Evolutionary conservation across 2,797 vertebrate species (phyloP).

Genomic region (Zonotrichia albicollis): DNA sequence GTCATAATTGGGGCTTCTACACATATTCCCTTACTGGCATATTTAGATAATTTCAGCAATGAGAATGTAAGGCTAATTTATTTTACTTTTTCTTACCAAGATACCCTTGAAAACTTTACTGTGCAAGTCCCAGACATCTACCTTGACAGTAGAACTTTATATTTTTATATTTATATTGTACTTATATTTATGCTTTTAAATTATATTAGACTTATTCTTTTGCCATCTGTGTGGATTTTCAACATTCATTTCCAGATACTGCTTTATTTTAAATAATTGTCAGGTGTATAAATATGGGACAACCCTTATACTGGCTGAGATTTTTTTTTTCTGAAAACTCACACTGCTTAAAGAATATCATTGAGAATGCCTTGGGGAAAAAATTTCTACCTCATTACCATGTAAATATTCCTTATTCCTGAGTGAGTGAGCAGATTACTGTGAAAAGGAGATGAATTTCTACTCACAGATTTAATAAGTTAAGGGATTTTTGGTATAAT

Average conservation of each 20-base stretch:
- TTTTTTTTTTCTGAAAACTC: neutral
- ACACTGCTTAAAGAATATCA: neutral
- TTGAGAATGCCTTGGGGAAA: neutral
- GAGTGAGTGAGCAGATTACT: neutral
- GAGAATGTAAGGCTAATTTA: neutral
- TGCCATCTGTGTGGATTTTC: neutral
- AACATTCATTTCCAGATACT: neutral
- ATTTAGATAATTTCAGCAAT: neutral
- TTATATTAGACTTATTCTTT: neutral
- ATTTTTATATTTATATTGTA: neutral
- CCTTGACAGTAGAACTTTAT: neutral
- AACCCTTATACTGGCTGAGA: neutral
- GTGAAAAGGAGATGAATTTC: neutral
- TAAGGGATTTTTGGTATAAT: neutral
- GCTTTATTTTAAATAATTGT: neutral
- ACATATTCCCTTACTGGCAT: fast-evolving
- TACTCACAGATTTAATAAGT: neutral
- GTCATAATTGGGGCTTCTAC: neutral
- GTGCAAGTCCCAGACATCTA: neutral
- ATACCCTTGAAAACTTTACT: neutral
- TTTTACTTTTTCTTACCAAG: neutral
- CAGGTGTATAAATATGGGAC: neutral
- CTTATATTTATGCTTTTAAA: neutral
- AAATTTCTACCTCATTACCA: neutral
- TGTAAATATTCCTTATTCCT: neutral